phyloP scores from a whole-genome alignment of 2,888 invertebrate genomes.

The Neocrepidodera transversa region DNA sequence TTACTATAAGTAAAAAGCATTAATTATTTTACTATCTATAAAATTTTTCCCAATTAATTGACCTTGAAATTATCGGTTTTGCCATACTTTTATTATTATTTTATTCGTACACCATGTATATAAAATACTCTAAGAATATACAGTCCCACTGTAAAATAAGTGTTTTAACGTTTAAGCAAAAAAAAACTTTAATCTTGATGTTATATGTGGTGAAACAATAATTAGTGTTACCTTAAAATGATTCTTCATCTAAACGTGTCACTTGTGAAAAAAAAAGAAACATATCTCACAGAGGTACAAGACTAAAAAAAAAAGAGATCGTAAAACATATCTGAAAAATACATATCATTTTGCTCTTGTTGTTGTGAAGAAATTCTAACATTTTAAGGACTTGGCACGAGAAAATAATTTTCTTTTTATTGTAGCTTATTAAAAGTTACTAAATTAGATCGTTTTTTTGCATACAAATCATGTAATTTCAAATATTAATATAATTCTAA shows the following conservation, averaged over 20 bases:
- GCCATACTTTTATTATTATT: too few relatives aligned
- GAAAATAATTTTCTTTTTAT: too few relatives aligned
- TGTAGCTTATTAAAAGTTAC: too few relatives aligned
- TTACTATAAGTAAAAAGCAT: too few relatives aligned
- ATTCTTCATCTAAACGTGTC: slow-evolving; percentile 6
- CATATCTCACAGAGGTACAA: slow-evolving; percentile 35
- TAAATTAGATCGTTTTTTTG: too few relatives aligned
- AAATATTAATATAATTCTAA: too few relatives aligned
- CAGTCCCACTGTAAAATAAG: slow-evolving; percentile 4
- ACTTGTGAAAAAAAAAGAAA: slow-evolving; percentile 14
- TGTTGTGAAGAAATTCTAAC: slow-evolving; percentile 2
- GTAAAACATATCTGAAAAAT: slow-evolving; percentile 34
- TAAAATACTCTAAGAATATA: slow-evolving; percentile 2
- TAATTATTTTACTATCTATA: too few relatives aligned
- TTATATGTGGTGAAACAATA: slow-evolving; percentile 49
- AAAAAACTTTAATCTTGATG: slow-evolving; percentile 39
- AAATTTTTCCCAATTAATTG: too few relatives aligned
- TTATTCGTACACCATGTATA: too few relatives aligned
- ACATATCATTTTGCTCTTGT: slow-evolving; percentile 28
- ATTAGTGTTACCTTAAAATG: slow-evolving; percentile 33
- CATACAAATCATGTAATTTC: too few relatives aligned
- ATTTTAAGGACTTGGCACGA: too few relatives aligned
- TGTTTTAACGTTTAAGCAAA: slow-evolving; percentile 20
- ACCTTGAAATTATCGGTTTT: too few relatives aligned
- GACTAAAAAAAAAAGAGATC: slow-evolving; percentile 34